phyloP scores from a whole-genome alignment of 2,113 vertebrate species.

The Empidonax traillii region DNA sequence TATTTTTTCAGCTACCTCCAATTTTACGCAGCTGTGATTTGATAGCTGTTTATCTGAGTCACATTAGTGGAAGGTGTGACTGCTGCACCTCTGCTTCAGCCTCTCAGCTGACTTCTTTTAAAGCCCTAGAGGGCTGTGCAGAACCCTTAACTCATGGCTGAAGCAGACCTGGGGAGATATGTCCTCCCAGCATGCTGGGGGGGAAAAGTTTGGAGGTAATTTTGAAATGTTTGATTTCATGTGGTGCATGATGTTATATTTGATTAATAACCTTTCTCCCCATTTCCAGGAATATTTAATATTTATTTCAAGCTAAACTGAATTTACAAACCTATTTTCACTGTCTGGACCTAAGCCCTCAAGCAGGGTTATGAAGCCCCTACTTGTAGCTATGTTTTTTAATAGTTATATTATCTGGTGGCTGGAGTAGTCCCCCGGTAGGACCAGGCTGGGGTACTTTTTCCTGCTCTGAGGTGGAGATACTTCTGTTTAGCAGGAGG shows the following conservation, averaged over 20 bases:
- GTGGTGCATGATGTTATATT: not conserved
- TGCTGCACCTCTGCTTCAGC: not conserved
- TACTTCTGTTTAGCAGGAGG: not conserved
- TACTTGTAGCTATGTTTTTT: not conserved
- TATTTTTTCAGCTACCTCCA: not conserved
- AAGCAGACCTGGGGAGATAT: not conserved
- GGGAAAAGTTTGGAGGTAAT: not conserved
- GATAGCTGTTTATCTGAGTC: not conserved
- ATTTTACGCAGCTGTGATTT: not conserved
- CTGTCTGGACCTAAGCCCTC: not conserved
- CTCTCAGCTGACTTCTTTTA: not conserved
- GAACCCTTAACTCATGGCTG: not conserved
- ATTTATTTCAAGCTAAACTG: not conserved
- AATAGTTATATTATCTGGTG: not conserved
- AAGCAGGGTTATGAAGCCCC: fast-evolving
- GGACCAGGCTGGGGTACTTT: not conserved
- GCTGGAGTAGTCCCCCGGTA: not conserved
- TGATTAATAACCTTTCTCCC: not conserved
- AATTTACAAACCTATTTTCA: not conserved
- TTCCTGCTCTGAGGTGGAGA: not conserved
- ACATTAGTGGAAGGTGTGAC: not conserved
- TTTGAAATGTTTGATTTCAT: not conserved
- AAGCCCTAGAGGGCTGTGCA: not conserved
- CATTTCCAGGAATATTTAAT: not conserved
- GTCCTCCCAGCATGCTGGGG: fast-evolving